These are phyloP conservation scores for Drosophila subobscura DNA, from an alignment of 1,140 invertebrate genomes.

Conservation along the genomic window DNA sequence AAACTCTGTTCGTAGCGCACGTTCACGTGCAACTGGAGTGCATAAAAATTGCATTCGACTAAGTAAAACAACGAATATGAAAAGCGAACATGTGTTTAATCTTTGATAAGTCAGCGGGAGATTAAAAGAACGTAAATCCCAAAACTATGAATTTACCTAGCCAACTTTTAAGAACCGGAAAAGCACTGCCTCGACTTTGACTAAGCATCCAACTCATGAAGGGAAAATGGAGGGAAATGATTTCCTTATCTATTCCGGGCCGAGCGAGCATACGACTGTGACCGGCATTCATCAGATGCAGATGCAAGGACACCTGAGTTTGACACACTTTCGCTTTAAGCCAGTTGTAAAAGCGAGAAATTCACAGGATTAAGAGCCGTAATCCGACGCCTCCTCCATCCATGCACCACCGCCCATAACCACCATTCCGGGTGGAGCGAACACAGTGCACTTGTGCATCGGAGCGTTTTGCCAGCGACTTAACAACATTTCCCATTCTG, in stretches of 20 bases:
- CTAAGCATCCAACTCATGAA: constrained; percentile 16
- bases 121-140: not conserved
- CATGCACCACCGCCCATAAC: constrained; percentile 35
- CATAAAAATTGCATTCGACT: constrained; percentile 38
- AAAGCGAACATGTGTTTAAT: constrained; percentile 11
- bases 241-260: constrained; percentile 24
- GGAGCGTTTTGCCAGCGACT: constrained; percentile 48
- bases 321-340: constrained; percentile 51
- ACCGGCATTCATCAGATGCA: constrained; percentile 28
- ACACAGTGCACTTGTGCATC: constrained; percentile 48
- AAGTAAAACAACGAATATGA: constrained; percentile 5
- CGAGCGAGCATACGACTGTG: constrained; percentile 7
- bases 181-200: not conserved
- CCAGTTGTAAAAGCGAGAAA: constrained; percentile 52
- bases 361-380: constrained; percentile 50
- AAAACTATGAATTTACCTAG: not conserved
- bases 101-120: constrained; percentile 6
- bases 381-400: constrained; percentile 36
- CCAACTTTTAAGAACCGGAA: constrained; percentile 1
- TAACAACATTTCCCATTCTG: constrained; percentile 54
- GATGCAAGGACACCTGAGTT: constrained; percentile 48
- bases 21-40: constrained; percentile 17
- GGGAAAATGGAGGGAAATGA: constrained; percentile 21
- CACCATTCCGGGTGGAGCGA: constrained; percentile 25
- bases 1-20: not conserved